Evolutionary conservation across 2,888 invertebrate species (phyloP).

Genomic region (Automeris io): DNA sequence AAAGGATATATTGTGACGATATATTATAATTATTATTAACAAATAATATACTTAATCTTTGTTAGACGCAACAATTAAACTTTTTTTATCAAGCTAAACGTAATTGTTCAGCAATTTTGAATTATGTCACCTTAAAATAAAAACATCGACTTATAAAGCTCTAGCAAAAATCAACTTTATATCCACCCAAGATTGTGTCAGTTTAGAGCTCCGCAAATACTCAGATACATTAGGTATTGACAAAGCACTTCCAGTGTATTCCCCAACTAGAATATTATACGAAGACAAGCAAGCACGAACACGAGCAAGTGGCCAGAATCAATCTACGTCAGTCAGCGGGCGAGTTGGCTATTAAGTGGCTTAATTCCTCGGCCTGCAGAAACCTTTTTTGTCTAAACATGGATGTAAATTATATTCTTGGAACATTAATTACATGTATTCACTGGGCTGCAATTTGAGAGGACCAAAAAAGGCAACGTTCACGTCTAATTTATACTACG

Average conservation of each 20-base stretch:
- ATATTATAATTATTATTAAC: no score
- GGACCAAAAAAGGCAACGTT: not conserved
- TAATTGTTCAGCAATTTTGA: no score
- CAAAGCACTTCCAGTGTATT: conserved; percentile 8
- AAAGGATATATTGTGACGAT: no score
- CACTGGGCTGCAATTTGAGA: not conserved
- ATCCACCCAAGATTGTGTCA: not conserved
- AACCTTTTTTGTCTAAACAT: conserved; percentile 34
- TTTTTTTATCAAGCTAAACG: no score
- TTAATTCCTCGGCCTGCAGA: conserved; percentile 41
- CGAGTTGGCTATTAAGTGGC: conserved; percentile 47
- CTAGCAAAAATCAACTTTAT: no score
- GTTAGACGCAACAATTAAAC: no score
- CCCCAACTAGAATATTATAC: conserved; percentile 2
- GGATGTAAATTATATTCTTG: conserved; percentile 35
- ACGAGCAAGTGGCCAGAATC: conserved; percentile 39
- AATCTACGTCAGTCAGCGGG: conserved; percentile 45
- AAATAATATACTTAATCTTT: no score
- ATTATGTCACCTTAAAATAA: no score
- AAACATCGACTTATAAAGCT: no score
- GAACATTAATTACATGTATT: conserved; percentile 4
- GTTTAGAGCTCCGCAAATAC: conserved; percentile 1
- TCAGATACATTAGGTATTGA: conserved; percentile 8
- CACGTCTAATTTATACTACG: not conserved
- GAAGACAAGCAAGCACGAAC: conserved; percentile 18